Evolutionary conservation across 2,888 invertebrate species (phyloP), one percentile per base, ranked within the genome.

Genomic region (Caenorhabditis panamensis): DNA sequence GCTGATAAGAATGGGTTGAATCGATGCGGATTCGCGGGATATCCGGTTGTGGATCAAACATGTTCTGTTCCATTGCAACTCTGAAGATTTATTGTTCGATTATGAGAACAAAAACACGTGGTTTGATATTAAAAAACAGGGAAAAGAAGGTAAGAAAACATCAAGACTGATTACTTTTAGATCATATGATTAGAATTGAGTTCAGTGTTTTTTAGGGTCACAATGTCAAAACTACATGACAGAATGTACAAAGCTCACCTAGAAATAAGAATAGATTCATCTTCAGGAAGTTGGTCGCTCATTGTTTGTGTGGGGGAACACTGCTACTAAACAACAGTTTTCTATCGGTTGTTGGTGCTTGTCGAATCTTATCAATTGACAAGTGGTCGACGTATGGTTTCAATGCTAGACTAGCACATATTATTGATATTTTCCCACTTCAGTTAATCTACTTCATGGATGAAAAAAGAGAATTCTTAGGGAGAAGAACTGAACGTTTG

Each of bases 1-100:
- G 68, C 49, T 68, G 63, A 63, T 67, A 54, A 75, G 73, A 79
- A 28, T 79, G 79, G 56, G 79, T 73, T n/a, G 68, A 75, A 61
- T 73, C 68, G 69, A 69, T 64, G 24, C 68, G 75, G 44, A 75
- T 66, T 59, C 75, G 68, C 53, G 69, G 72, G 58, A 77, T 66
- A 53, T 77, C 69, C 53, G 77, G 63, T 54, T 72, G 51, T 36
- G 79, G 63, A 53, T 76, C 69, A 54, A 84, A 84, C 68, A 84
- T 82, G 66, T 84, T 84, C n/a, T 84, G 82, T 62, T 84, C 83
- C 81, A 84, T 82, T 41, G 75, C 59, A 49, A 84, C 73, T 71
- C 83, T 82, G 36, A 54, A 71, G 18, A 24, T n/a, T n/a, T n/a
- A n/a, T n/a, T 16, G 47, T n/a, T 24, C 36, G n/a, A n/a, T 6